Evolutionary conservation across 2,888 invertebrate genomes (phyloP).

Genomic region (Drosophila pseudotalamancana): DNA sequence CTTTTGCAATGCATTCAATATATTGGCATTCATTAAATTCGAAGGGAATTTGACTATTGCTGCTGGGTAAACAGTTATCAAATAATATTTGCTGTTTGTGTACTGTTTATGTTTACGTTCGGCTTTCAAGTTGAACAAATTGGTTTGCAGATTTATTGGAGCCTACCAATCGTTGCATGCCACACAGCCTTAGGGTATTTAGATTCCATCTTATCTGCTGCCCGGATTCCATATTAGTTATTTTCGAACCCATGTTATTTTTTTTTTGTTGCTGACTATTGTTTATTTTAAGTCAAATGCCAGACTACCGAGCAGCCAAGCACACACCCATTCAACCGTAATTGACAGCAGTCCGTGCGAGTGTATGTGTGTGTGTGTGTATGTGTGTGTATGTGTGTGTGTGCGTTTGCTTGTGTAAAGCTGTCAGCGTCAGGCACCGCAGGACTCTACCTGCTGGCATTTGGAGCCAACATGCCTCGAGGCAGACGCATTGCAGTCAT

Average conservation of each 20-base stretch:
- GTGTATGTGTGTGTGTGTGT: conserved; percentile 19
- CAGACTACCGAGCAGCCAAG: conserved; percentile 15
- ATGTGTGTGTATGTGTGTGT: conserved; percentile 11
- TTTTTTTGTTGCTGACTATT: conserved; percentile 39
- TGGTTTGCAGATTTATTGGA: neutral
- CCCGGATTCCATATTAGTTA: conserved; percentile 1
- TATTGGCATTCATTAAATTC: neutral
- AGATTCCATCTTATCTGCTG: conserved; percentile 6
- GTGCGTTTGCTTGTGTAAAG: conserved; percentile 20
- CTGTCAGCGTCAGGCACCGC: conserved; percentile 56
- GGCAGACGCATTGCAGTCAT: conserved; percentile 14
- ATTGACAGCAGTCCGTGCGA: conserved; percentile 26
- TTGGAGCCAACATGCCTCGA: conserved; percentile 9
- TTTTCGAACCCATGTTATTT: conserved; percentile 30
- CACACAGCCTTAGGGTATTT: conserved; percentile 20
- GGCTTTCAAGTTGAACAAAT: conserved; percentile 5
- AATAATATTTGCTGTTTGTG: conserved; percentile 10
- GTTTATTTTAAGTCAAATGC: conserved; percentile 62
- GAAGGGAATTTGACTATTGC: neutral
- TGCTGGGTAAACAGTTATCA: neutral
- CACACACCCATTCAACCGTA: conserved; percentile 11
- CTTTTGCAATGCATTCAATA: neutral
- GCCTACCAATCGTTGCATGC: neutral
- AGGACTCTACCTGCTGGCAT: conserved; percentile 24
- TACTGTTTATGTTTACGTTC: conserved; percentile 9